Conservation (phyloP, 2,797 vertebrate species). For the Spinibarbus caldwelli region DNA sequence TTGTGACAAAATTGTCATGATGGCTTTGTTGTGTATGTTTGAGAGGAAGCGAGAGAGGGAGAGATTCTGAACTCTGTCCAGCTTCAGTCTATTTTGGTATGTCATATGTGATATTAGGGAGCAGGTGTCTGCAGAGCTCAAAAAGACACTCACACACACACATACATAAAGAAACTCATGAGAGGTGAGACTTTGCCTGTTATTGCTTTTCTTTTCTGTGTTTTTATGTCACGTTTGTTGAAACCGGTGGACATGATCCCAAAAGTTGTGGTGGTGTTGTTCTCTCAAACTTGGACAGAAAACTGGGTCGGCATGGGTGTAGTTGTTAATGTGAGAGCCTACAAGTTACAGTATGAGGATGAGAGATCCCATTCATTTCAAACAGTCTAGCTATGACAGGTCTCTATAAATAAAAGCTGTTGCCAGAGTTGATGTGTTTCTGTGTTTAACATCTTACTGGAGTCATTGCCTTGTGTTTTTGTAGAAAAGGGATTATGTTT, state of each 20-base stretch:
- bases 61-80: conserved; percentile 24
- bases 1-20: not conserved
- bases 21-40: not conserved
- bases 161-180: not conserved
- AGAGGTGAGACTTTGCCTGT: not conserved
- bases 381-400: not conserved
- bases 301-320: not conserved
- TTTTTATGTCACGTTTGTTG: not conserved
- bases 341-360: not conserved
- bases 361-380: not conserved
- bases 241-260: not conserved
- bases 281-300: not conserved
- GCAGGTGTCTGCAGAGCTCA: conserved; percentile 38
- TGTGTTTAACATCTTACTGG: not conserved
- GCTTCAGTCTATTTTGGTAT: conserved; percentile 42
- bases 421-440: conserved; percentile 4
- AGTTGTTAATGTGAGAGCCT: not conserved
- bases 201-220: not conserved
- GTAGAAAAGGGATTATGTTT: not conserved
- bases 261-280: not conserved
- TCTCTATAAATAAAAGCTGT: conserved; percentile 38
- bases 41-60: not conserved
- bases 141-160: not conserved
- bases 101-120: conserved; percentile 32
- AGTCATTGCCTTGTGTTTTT: not conserved